Evolutionary conservation across 2,888 invertebrate species (phyloP), one percentile per base, ranked within the genome.

Genomic region (Eilema depressum): DNA sequence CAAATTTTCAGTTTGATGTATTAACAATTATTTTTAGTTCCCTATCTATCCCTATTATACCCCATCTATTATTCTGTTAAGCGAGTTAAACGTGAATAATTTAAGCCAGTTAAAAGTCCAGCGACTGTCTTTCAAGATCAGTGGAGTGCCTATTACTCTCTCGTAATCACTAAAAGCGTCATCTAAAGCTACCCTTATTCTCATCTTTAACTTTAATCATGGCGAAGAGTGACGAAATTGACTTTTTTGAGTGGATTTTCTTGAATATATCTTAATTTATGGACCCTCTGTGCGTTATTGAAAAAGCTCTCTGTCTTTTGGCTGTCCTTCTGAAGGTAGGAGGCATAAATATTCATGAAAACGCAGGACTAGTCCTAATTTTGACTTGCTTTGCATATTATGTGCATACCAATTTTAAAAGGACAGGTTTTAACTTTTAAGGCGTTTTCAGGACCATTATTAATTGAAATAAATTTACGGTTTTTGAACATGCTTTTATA

Each of bases 251-350:
- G 88, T 77, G 85, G 76, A 74, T 75, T 78, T 78, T 61, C 75
- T 75, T 67, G 68, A 72, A 76, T 80, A 75, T 83, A 75, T 83
- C 85, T 84, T 91, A 91, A 91, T 91, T 91, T 91, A 91, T 91
- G 91, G 85, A 91, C 91, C 90, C 91, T 83, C 81, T 75, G 83
- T 74, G 75, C 82, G 85, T 88, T 90, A 91, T 90, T 90, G 89
- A 85, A 89, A 89, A 86, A 85, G 82, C 81, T 83, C 75, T 82
- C 73, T 75, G 80, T 69, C 76, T 74, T 77, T 76, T 69, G 62
- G 76, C 41, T 68, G 81, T 73, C 70, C 78, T 83, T 69, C 68
- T 67, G 37, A 66, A 71, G 66, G 73, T 80, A 81, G 76, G 78
- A 70, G 65, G 67, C 12, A 74, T 65, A 76, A 67, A 65, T 65